Evolutionary conservation across 2,113 vertebrate genomes (phyloP).

Genomic region (Syngnathus scovelli): DNA sequence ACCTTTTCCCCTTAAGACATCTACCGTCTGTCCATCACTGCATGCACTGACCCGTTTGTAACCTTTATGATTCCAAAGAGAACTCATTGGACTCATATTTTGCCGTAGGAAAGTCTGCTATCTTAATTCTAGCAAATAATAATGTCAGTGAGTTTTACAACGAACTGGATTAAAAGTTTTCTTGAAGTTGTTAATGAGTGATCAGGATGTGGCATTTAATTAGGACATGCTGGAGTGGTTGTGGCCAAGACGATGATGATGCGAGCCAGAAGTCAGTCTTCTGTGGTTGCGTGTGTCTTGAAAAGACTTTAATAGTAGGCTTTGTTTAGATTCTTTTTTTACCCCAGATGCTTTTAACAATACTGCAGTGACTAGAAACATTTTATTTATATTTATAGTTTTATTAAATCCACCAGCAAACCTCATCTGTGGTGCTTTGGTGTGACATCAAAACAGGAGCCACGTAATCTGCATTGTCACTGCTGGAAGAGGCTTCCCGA

Average conservation of each 20-base stretch:
- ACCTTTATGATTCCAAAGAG: background rate
- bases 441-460: constrained; percentile 29
- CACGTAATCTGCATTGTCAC: constrained; percentile 19
- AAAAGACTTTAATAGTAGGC: background rate
- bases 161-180: background rate
- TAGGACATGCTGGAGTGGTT: background rate
- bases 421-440: constrained; percentile 12
- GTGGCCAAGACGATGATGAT: background rate
- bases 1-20: background rate
- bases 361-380: too few species aligned
- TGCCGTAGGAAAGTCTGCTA: too few species aligned
- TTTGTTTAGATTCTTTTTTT: background rate
- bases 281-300: background rate
- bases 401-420: too few species aligned
- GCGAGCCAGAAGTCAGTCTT: background rate
- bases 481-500: background rate
- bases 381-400: too few species aligned
- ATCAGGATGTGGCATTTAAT: background rate
- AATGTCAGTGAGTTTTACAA: background rate
- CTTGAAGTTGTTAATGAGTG: background rate
- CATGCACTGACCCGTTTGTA: background rate
- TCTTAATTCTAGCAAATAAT: background rate
- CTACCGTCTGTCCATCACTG: background rate
- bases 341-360: too few species aligned
- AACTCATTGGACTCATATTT: background rate